Percentiles rank a stretch among this genome's conserved stretches.
Evolutionary conservation across 2,113 vertebrate genomes (phyloP).

Genomic region (Rhinolophus ferrumequinum): DNA sequence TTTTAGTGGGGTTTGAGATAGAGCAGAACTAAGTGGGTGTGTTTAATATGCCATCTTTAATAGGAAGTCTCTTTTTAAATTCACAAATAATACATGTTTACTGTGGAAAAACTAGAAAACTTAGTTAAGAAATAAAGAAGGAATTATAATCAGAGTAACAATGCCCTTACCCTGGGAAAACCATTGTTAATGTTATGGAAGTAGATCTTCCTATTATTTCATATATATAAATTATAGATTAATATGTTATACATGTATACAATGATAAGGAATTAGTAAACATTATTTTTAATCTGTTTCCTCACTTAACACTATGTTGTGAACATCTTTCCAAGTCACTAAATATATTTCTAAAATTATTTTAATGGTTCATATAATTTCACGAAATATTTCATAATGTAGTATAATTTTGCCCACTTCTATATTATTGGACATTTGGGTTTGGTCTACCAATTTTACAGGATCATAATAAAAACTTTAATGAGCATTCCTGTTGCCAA

Average conservation of each 20-base stretch:
- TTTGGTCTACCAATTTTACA: not conserved
- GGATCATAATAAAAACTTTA: not conserved
- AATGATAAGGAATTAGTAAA: not conserved
- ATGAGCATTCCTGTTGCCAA: not conserved
- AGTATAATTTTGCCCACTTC: not conserved
- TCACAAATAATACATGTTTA: not conserved
- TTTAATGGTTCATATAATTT: slow-evolving; percentile 2
- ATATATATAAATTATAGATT: not conserved
- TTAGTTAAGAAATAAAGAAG: not conserved
- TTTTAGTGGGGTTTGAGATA: not conserved
- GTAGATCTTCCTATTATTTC: not conserved
- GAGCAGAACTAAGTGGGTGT: not conserved
- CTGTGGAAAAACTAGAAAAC: not conserved
- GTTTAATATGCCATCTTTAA: not conserved
- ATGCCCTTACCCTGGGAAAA: not conserved
- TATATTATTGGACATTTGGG: not conserved
- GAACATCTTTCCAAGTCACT: not conserved
- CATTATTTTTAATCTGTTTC: slow-evolving; percentile 4
- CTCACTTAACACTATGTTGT: not conserved
- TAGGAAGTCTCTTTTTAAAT: not conserved
- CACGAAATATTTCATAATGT: not conserved
- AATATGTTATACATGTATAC: not conserved
- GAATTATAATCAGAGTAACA: not conserved
- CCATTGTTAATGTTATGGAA: not conserved
- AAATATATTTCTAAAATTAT: not conserved